Conservation (phyloP, 1,140 invertebrate species). For the Macrosteles quadrilineatus region DNA sequence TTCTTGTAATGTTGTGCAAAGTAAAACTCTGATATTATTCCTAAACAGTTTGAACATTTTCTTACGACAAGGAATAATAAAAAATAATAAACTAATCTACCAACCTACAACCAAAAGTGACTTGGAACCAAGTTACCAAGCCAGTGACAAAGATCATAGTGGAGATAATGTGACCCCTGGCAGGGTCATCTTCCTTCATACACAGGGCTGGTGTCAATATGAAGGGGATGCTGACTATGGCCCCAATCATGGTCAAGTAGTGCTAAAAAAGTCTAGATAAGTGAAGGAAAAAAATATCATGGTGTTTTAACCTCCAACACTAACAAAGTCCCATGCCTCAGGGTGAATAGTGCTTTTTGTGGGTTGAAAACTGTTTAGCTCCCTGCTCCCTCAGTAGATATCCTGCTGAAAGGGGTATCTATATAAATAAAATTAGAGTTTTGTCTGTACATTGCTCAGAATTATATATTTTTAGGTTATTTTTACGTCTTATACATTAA, state of each 20-base stretch:
- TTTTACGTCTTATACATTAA: no score
- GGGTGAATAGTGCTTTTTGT: not conserved
- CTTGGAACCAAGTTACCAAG: slow-evolving; percentile 77
- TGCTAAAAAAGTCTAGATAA: slow-evolving; percentile 61
- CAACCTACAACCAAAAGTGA: slow-evolving; percentile 77
- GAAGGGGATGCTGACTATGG: slow-evolving; percentile 82
- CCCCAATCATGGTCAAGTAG: slow-evolving; percentile 86
- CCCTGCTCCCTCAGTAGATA: no score
- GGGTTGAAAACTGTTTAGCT: not conserved
- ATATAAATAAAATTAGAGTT: no score
- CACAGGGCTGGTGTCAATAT: slow-evolving; percentile 79
- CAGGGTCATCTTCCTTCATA: slow-evolving; percentile 76
- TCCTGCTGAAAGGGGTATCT: no score
- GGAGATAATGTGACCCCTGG: slow-evolving; percentile 78
- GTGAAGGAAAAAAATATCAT: not conserved
- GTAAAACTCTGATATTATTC: no score
- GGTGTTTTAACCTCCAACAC: no score
- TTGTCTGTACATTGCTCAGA: no score
- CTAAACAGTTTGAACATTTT: no score
- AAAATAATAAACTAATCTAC: no score
- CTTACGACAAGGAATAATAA: no score
- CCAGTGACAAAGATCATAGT: slow-evolving; percentile 90
- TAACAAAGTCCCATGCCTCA: not conserved
- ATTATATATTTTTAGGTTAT: no score
- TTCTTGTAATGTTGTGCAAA: no score